Evolutionary conservation across 2,113 vertebrate genomes (phyloP), one percentile per base, ranked within the genome.

Genomic region (Ascaphus truei): DNA sequence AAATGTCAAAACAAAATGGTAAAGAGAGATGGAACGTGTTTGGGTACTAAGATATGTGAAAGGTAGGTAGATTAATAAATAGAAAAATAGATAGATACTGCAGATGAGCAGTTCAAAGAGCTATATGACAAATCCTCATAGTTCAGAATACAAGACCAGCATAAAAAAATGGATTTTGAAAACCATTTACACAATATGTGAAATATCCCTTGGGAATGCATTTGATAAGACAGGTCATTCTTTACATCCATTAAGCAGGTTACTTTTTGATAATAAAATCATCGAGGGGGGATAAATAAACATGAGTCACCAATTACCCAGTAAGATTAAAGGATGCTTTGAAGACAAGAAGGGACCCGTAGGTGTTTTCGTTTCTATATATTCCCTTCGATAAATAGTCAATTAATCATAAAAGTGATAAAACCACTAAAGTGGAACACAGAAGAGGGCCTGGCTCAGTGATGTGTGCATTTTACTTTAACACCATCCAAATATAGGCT

Each of bases 401-500:
- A 67, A 75, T 79, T 79, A 82, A 81, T 75, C 62, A 76, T 57
- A 65, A 62, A 53, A 74, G 73, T 71, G 60, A 62, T 71, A 78
- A 77, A 79, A 61, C 9, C 48, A 71, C 41, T 31, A 37, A 80
- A 77, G 63, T 73, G 74, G 51, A 76, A 72, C 55, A 16, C 13
- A 57, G 7, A 60, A 34, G 59, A 75, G 39, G 16, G 25, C 56
- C 41, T 74, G 75, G 75, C 26, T 76, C 71, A 57, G 10, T 75
- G 72, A 60, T 62, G 58, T 75, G 63, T 59, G 58, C 30, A 72
- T 76, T 82, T 79, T 57, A 55, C 71, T 80, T 69, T 50, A 72
- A 71, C 56, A 66, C 39, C 33, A 68, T 69, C 67, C 51, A 76
- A 74, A 78, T 73, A 66, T 1, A 7, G 68, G 31, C 20, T 68